A percentile compares a stretch with the other conserved stretches of the same genome.
These are phyloP conservation scores for Orcinus orca DNA, from an alignment of 2,113 vertebrate genomes.

Conservation along the genomic window DNA sequence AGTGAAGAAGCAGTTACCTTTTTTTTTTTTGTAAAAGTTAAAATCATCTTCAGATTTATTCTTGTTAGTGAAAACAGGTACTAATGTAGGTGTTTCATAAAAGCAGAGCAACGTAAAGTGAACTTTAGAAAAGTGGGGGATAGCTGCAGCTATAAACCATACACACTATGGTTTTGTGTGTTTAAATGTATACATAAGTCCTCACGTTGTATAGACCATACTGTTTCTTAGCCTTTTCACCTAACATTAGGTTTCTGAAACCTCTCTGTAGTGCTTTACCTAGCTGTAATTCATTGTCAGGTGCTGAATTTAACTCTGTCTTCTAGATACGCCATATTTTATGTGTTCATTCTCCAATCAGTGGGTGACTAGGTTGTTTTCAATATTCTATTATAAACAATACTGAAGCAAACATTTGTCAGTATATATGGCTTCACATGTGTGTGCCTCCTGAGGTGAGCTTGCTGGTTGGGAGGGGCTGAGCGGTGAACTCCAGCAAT, in stretches of 20 bases:
- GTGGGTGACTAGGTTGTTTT: neutral
- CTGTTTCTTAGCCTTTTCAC: neutral
- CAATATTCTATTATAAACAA: neutral
- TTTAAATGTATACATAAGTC: neutral
- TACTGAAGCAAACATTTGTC: neutral
- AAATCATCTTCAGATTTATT: neutral
- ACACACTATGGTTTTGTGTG: neutral
- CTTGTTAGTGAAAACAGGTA: neutral
- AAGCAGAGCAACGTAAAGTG: fast-evolving
- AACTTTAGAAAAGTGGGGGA: neutral
- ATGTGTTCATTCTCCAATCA: neutral
- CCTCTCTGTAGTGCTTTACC: neutral
- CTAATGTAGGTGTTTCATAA: neutral
- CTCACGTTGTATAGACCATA: neutral
- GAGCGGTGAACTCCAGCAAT: neutral
- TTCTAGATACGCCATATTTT: neutral
- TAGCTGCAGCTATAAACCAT: neutral
- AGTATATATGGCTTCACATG: neutral
- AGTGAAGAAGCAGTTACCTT: neutral
- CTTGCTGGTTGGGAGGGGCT: neutral
- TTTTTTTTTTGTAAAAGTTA: neutral
- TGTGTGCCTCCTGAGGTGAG: neutral
- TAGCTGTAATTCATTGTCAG: neutral
- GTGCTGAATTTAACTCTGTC: neutral
- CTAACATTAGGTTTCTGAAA: neutral